These are phyloP conservation scores for Caenorhabditis becei DNA, from an alignment of 2,888 invertebrate species.

Conservation along the genomic window DNA sequence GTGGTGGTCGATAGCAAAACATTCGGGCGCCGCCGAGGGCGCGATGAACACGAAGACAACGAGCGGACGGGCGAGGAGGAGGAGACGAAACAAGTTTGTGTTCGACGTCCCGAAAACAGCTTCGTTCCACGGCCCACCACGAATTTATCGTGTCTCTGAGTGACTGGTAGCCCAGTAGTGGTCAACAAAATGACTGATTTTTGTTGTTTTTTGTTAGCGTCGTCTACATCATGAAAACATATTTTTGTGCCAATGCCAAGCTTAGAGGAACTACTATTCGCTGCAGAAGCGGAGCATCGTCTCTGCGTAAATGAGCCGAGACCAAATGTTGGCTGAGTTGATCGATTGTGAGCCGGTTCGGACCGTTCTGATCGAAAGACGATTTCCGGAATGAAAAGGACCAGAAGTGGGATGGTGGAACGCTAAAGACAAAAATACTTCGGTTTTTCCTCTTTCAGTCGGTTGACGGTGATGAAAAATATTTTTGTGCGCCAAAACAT, in stretches of 20 bases:
- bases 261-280: constrained; percentile 16
- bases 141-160: constrained; percentile 55
- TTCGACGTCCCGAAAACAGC: constrained; percentile 57
- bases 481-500: constrained; percentile 62
- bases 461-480: constrained; percentile 56
- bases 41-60: constrained; percentile 52
- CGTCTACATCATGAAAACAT: constrained; percentile 61
- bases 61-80: constrained; percentile 26
- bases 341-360: too few species aligned
- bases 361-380: background rate
- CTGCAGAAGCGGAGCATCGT: constrained; percentile 15
- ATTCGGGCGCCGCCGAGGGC: constrained; percentile 40
- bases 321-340: too few species aligned
- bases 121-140: constrained; percentile 56
- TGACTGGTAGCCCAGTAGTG: constrained; percentile 52
- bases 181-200: constrained; percentile 62
- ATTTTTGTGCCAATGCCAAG: constrained; percentile 44
- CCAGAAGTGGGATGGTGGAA: constrained; percentile 26
- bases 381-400: background rate
- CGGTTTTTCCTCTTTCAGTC: constrained; percentile 54
- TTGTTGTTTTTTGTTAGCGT: constrained; percentile 54
- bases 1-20: constrained; percentile 56
- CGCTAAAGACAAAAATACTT: constrained; percentile 52
- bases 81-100: constrained; percentile 60
- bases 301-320: too few species aligned